Evolutionary conservation across 2,113 vertebrate genomes (phyloP), one percentile per base, ranked within the genome.

Genomic region (Ciconia maguari): DNA sequence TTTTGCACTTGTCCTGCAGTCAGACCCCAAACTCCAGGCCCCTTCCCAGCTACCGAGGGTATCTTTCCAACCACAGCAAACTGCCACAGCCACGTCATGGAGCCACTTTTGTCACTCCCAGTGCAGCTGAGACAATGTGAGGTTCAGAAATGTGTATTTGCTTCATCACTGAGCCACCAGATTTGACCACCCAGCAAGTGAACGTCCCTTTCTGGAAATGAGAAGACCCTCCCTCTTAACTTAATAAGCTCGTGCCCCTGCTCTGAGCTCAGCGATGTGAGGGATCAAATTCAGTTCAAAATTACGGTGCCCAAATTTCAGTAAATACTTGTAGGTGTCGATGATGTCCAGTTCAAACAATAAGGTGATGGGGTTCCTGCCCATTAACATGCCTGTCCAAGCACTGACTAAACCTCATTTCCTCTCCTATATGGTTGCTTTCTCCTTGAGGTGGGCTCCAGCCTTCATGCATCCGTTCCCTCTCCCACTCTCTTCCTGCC

Each of bases 21-120:
- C 62, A 61, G 30, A 70, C 7, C 6, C 11, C 72, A 89, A 46
- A 77, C 5, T 65, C 10, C 29, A 81, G 13, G 3, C 17, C 10
- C 10, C 12, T 78, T 89, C 30, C 26, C 41, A 62, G 30, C 24
- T 25, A 22, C 4, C 42, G 69, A 52, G 7, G 8, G 2, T 34
- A 38, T 48, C 11, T 84, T 74, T 24, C 3, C 2, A 87, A 52
- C 20, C 41, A 42, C 9, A 75, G 11, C 2, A 3, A 83, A n/a
- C 26, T 64, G 30, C 38, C 71, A 52, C 15, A 42, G 24, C 7
- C 22, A 65, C 0, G 0, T 46, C 10, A 38, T 2, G 2, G 22
- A 76, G n/a, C 2, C 19, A n/a, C 9, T 72, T 79, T 72, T 34
- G 32, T 69, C 21, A 42, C 29, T 60, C 18, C 6, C 12, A 64